These are phyloP conservation scores for Panthera leo DNA, from an alignment of 2,113 vertebrate species.

Conservation along the genomic window DNA sequence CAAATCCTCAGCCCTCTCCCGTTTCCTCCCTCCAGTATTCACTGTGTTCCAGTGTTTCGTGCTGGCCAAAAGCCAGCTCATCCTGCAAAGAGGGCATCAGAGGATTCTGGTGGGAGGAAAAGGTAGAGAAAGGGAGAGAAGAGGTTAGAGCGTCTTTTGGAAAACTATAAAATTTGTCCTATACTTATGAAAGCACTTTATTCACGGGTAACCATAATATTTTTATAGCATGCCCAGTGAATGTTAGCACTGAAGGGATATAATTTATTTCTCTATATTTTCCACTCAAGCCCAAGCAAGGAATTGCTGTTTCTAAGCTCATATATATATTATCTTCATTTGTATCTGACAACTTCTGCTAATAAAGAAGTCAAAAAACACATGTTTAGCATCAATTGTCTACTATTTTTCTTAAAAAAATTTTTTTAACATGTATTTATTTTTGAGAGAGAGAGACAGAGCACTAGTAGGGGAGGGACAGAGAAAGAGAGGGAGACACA, in stretches of 20 bases:
- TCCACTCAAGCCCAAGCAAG: neutral
- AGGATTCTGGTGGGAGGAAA: neutral
- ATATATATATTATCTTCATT: neutral
- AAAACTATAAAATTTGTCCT: neutral
- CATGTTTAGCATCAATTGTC: neutral
- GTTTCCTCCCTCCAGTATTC: neutral
- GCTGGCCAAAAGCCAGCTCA: neutral
- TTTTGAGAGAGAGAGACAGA: no score
- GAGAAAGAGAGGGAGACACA: no score
- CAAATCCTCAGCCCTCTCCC: no score
- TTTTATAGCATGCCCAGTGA: neutral
- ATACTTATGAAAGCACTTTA: neutral
- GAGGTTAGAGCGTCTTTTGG: neutral
- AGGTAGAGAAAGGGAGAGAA: neutral
- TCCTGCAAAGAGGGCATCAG: neutral
- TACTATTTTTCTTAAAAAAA: neutral
- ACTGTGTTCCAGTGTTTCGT: neutral
- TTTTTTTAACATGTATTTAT: no score
- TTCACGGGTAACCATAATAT: neutral
- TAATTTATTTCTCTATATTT: neutral
- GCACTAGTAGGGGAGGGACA: no score
- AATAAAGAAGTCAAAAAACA: neutral
- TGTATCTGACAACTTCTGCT: neutral
- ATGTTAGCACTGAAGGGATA: neutral
- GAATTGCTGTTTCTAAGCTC: neutral